A percentile compares a stretch with the other conserved stretches of the same genome.
Conservation (phyloP, 2,113 vertebrate species). For the Microcebus ravelobensis region DNA sequence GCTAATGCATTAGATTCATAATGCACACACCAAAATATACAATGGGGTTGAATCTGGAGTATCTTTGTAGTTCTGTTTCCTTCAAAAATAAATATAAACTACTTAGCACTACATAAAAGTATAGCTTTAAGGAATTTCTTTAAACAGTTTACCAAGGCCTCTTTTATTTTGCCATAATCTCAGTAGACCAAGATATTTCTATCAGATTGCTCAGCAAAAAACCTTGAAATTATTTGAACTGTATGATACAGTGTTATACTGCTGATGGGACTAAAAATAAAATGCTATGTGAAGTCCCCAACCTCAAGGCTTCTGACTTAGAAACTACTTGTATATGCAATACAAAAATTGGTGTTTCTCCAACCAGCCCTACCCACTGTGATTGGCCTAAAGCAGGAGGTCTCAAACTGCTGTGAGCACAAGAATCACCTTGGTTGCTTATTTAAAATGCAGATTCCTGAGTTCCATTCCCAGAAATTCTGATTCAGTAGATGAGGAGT, state of each 20-base stretch:
- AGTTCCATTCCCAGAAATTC: constrained; percentile 28
- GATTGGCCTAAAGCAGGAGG: neutral
- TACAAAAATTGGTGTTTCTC: neutral
- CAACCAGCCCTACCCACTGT: neutral
- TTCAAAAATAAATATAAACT: constrained; percentile 58
- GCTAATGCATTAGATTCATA: neutral
- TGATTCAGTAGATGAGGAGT: neutral
- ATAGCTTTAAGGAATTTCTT: constrained; percentile 31
- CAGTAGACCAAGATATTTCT: constrained; percentile 11
- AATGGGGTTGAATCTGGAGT: neutral
- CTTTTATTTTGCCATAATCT: constrained; percentile 50
- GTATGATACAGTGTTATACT: neutral
- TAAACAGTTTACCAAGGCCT: constrained; percentile 10
- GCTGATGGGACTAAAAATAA: neutral
- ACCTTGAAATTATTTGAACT: constrained; percentile 29
- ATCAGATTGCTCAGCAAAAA: constrained; percentile 46
- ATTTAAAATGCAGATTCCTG: constrained; percentile 2
- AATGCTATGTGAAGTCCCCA: constrained; percentile 1
- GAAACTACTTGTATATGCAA: neutral
- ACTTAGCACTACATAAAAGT: constrained; percentile 29
- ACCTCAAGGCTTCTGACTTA: neutral
- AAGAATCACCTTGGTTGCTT: neutral
- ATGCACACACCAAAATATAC: neutral
- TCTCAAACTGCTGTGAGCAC: neutral
- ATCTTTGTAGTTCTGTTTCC: constrained; percentile 35